phyloP scores from a whole-genome alignment of 2,888 invertebrate species.

The Ganaspis brasiliensis region DNA sequence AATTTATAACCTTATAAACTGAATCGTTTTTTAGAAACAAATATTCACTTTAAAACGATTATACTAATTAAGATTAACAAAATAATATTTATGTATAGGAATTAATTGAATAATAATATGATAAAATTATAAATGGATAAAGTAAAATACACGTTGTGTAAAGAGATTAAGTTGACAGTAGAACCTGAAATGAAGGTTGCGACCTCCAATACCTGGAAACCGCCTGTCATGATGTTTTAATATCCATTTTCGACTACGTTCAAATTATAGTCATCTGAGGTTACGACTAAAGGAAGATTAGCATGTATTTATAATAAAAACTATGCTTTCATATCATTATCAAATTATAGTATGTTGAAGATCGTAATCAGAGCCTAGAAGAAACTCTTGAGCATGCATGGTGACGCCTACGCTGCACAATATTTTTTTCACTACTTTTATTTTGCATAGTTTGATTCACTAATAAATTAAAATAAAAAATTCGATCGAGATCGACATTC shows the following conservation, averaged over 20 bases:
- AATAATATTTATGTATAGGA: too few relatives aligned
- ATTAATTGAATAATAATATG: too few relatives aligned
- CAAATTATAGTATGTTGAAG: slow-evolving; percentile 77
- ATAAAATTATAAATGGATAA: too few relatives aligned
- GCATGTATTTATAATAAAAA: slow-evolving; percentile 78
- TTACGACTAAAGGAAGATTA: slow-evolving; percentile 76
- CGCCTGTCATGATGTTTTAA: slow-evolving; percentile 33
- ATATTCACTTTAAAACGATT: too few relatives aligned
- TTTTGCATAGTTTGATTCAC: slow-evolving; percentile 22
- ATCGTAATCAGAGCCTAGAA: slow-evolving; percentile 74
- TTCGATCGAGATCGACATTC: neutral
- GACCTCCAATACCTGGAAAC: slow-evolving; percentile 28
- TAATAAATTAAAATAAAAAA: slow-evolving; percentile 16
- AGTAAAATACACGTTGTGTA: neutral
- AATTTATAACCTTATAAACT: too few relatives aligned
- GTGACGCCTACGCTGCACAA: slow-evolving; percentile 31
- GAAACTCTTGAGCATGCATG: slow-evolving; percentile 43
- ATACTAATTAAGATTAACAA: too few relatives aligned
- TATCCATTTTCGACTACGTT: slow-evolving; percentile 46
- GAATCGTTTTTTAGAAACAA: too few relatives aligned
- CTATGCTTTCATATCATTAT: slow-evolving; percentile 77
- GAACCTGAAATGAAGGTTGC: slow-evolving; percentile 1
- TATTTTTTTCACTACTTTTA: slow-evolving; percentile 18
- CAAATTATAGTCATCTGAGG: slow-evolving; percentile 57
- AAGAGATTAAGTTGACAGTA: slow-evolving; percentile 20